Evolutionary conservation across 2,888 invertebrate species (phyloP).

Genomic region (Acleris holmiana): DNA sequence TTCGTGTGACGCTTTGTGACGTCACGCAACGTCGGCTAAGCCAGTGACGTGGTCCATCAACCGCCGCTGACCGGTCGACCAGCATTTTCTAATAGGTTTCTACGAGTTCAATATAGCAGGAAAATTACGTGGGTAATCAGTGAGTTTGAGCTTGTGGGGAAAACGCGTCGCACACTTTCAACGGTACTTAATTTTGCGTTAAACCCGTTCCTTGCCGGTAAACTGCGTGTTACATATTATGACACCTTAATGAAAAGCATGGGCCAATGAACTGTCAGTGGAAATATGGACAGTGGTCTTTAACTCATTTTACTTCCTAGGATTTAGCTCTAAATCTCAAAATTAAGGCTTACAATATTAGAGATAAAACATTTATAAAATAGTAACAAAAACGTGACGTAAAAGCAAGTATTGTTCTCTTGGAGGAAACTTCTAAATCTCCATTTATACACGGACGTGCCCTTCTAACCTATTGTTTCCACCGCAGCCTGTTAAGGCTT

Average conservation of each 20-base stretch:
- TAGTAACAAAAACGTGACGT: no score
- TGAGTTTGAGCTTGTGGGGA: constrained; percentile 20
- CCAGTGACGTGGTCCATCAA: constrained; percentile 13
- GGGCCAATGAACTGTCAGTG: not conserved
- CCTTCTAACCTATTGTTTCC: no score
- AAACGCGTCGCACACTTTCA: constrained; percentile 28
- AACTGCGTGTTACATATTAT: constrained; percentile 3
- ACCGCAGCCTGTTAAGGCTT: no score
- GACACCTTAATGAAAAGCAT: not conserved
- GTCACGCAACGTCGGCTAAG: constrained; percentile 4
- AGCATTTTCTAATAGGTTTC: constrained; percentile 25
- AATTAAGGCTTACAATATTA: no score
- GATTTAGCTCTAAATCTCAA: no score
- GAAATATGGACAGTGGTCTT: not conserved
- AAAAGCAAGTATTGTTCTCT: no score
- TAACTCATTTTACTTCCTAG: no score
- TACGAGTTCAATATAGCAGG: constrained; percentile 22
- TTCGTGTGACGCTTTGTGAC: constrained; percentile 3
- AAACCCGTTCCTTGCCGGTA: constrained; percentile 8
- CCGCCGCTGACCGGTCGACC: constrained; percentile 17
- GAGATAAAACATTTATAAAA: no score
- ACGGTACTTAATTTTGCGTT: constrained; percentile 13
- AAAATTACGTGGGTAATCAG: constrained; percentile 20
- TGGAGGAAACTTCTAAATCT: no score
- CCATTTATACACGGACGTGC: no score